Evolutionary conservation across 2,797 vertebrate genomes (phyloP).

Genomic region (Chaenodraco wilsoni): DNA sequence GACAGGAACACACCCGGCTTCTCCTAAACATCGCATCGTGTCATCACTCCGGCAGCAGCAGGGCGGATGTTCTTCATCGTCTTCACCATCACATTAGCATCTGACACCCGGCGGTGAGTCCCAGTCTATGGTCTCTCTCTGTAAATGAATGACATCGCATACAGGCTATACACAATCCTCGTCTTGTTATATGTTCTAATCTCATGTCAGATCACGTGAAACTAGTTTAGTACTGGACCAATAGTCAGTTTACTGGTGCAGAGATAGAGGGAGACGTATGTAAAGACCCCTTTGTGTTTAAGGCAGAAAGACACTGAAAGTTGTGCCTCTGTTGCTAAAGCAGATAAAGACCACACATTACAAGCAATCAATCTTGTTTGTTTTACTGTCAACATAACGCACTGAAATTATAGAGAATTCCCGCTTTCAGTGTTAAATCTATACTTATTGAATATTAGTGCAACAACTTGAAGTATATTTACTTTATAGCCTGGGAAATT

Average conservation of each 20-base stretch:
- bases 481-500: too few species aligned
- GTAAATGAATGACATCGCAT: not conserved
- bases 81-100: constrained; percentile 25
- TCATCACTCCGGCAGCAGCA: not conserved
- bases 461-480: too few species aligned
- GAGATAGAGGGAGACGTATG: not conserved
- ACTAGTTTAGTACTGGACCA: not conserved
- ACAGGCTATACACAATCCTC: not conserved
- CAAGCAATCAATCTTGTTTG: not conserved
- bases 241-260: not conserved
- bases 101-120: constrained; percentile 73
- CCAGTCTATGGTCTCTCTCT: not conserved
- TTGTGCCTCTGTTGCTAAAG: not conserved
- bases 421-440: not conserved
- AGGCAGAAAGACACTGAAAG: not conserved
- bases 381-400: not conserved
- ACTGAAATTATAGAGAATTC: not conserved
- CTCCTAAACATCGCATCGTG: not conserved
- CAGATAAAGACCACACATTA: too few species aligned
- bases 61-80: constrained; percentile 53
- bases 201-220: constrained; percentile 19
- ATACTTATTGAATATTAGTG: too few species aligned
- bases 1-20: constrained; percentile 32
- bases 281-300: not conserved
- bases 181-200: not conserved